Evolutionary conservation across 2,797 vertebrate species (phyloP).

Genomic region (Falco peregrinus): DNA sequence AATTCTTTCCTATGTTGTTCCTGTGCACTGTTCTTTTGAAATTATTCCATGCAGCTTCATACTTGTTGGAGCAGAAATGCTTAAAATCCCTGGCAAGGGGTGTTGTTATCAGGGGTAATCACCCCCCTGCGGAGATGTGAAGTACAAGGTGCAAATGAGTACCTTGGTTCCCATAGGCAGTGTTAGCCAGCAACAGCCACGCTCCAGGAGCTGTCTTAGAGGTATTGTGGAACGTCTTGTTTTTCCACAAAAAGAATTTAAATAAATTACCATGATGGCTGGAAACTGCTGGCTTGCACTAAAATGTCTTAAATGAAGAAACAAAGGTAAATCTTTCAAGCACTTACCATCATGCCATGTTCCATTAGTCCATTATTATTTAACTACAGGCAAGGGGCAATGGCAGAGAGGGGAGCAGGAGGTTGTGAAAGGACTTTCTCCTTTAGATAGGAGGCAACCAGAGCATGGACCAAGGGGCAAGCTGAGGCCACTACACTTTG

Average conservation of each 20-base stretch:
- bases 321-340: constrained; percentile 39
- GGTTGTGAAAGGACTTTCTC: background rate
- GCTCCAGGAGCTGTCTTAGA: constrained; percentile 33
- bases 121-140: constrained; percentile 44
- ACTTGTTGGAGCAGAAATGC: constrained; percentile 58
- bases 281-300: constrained; percentile 46
- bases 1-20: constrained; percentile 38
- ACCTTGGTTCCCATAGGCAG: background rate
- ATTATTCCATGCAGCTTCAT: constrained; percentile 28
- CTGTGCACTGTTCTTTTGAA: constrained; percentile 10
- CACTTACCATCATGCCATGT: constrained; percentile 9
- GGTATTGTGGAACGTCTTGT: constrained; percentile 63
- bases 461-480: background rate
- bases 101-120: constrained; percentile 67
- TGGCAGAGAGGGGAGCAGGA: background rate
- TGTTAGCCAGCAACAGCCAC: constrained; percentile 46
- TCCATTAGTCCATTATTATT: constrained; percentile 46
- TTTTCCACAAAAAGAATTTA: constrained; percentile 74
- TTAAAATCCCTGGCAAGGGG: constrained; percentile 17
- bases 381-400: background rate
- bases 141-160: constrained; percentile 13
- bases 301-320: constrained; percentile 68
- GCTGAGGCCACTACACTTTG: background rate
- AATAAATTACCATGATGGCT: constrained; percentile 59
- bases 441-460: background rate